A percentile compares a stretch with the other conserved stretches of the same genome.
These are phyloP conservation scores for Elysia crispata DNA, from an alignment of 2,888 invertebrate species.

Conservation along the genomic window DNA sequence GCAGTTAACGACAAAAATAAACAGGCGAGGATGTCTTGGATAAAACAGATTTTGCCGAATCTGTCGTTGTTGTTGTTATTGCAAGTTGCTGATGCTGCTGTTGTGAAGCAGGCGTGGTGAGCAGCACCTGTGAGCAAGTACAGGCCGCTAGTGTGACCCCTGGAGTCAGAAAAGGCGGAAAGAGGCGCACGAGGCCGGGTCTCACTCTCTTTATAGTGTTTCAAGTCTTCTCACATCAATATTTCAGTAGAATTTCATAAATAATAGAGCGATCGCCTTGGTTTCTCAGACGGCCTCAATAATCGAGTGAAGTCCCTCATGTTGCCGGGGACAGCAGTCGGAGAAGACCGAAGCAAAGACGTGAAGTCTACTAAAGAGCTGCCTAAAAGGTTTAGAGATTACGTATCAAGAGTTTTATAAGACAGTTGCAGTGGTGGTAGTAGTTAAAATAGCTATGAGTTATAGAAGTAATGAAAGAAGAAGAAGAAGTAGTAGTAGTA, in stretches of 20 bases:
- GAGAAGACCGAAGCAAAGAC: neutral
- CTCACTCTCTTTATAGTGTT: slow-evolving; percentile 55
- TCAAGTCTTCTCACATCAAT: slow-evolving; percentile 58
- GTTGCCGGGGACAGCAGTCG: neutral
- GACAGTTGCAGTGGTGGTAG: slow-evolving; percentile 6
- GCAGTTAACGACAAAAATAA: no score
- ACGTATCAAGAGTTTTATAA: no score
- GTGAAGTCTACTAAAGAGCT: no score
- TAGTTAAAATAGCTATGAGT: neutral
- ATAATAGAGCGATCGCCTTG: slow-evolving; percentile 59
- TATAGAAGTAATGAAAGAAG: neutral
- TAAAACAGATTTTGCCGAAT: no score
- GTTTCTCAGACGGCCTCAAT: slow-evolving; percentile 44
- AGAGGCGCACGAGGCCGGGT: neutral
- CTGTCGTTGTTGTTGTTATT: neutral
- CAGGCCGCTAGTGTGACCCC: neutral
- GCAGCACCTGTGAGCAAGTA: no score
- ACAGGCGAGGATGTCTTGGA: no score
- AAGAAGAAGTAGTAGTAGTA: slow-evolving; percentile 31
- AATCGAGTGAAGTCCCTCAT: slow-evolving; percentile 16
- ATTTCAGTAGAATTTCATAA: slow-evolving; percentile 61
- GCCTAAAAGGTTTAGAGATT: no score
- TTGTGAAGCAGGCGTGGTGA: neutral
- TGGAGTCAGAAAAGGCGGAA: slow-evolving; percentile 6
- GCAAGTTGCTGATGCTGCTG: neutral